Evolutionary conservation across 1,140 invertebrate genomes (phyloP).

Genomic region (Macrobrachium rosenbergii): DNA sequence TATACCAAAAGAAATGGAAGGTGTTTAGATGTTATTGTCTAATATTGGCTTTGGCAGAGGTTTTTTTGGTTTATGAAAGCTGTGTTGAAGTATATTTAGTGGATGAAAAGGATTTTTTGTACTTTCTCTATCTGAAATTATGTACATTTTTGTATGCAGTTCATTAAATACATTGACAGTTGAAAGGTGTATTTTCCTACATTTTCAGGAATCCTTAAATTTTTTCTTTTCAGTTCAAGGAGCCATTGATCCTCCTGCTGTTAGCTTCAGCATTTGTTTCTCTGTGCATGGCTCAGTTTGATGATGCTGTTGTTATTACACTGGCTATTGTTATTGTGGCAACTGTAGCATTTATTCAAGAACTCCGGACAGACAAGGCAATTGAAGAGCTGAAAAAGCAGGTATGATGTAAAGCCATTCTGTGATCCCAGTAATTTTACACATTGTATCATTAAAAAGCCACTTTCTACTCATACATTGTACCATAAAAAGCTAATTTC

Average conservation of each 20-base stretch:
- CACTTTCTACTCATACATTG: background rate
- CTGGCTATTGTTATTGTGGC: slow-evolving; percentile 95
- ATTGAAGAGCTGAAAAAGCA: slow-evolving; percentile 98
- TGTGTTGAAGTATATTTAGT: too few species aligned
- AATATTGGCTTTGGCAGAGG: too few species aligned
- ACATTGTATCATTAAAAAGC: background rate
- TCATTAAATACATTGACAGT: too few species aligned
- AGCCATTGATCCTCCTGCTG: slow-evolving; percentile 95
- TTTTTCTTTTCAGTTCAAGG: slow-evolving; percentile 85
- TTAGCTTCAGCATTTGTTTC: slow-evolving; percentile 96
- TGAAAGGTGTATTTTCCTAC: too few species aligned
- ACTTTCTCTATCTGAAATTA: too few species aligned
- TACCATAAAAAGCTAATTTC: background rate
- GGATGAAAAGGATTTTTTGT: too few species aligned
- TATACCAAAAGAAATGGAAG: too few species aligned
- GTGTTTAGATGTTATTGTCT: too few species aligned
- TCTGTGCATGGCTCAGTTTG: slow-evolving; percentile 96
- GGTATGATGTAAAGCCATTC: slow-evolving; percentile 72
- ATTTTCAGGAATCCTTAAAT: background rate
- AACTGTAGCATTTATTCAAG: slow-evolving; percentile 99
- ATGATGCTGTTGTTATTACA: slow-evolving; percentile 85
- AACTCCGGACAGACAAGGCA: slow-evolving; percentile 99
- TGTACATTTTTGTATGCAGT: too few species aligned
- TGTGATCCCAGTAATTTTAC: background rate
- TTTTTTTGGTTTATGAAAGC: too few species aligned